Percentiles rank a stretch among this genome's conserved stretches.
Evolutionary conservation across 2,797 vertebrate genomes (phyloP).

Genomic region (Aphelocoma californica): DNA sequence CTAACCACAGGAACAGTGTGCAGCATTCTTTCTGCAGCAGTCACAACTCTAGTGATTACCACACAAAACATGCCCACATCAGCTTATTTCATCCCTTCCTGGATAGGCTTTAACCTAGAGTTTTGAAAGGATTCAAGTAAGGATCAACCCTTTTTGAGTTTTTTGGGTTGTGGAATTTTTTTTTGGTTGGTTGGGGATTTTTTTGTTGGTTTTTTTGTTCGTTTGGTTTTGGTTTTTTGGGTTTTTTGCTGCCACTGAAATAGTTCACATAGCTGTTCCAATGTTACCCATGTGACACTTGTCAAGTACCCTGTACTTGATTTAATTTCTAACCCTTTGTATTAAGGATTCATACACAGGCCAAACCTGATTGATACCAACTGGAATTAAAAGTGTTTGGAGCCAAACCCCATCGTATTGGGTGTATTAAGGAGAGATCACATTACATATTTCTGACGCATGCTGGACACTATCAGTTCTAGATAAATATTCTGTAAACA

Average conservation of each 20-base stretch:
- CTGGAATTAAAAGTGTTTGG: neutral
- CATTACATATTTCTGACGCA: neutral
- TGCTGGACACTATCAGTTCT: no score
- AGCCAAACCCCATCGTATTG: neutral
- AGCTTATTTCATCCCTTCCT: neutral
- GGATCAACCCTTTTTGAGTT: neutral
- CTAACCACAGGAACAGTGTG: neutral
- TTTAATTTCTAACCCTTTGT: neutral
- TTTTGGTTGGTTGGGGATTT: neutral
- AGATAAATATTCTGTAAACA: neutral
- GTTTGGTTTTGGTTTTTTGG: neutral
- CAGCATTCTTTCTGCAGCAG: neutral
- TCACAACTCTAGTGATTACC: neutral
- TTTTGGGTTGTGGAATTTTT: no score
- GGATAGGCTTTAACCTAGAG: neutral
- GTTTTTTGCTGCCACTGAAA: neutral
- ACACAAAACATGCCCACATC: neutral
- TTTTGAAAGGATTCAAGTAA: neutral
- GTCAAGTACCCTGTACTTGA: neutral
- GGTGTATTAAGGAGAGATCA: neutral
- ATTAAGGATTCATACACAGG: neutral
- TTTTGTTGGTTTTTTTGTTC: fast-evolving
- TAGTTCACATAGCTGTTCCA: neutral
- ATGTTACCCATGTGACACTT: neutral
- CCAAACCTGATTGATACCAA: neutral